Evolutionary conservation across 2,113 vertebrate genomes (phyloP), one percentile per base, ranked within the genome.

Genomic region (Ancistrus triradiatus): DNA sequence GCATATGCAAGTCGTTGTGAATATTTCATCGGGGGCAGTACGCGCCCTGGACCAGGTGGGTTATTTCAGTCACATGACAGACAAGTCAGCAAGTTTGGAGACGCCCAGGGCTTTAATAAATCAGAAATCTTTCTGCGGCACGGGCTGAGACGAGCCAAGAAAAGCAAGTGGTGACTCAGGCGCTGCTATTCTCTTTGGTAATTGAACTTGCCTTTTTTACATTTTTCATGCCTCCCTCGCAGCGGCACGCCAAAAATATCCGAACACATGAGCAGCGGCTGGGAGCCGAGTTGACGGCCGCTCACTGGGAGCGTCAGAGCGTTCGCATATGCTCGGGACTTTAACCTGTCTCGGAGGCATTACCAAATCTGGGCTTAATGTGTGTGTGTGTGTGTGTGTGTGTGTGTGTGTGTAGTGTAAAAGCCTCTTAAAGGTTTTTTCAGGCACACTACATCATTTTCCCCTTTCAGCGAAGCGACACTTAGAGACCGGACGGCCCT

Each of bases 361-460:
- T 47, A 24, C 2, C 24, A 44, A 44, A 46, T 31, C 40, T 2
- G 3, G 35, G 35, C 37, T 49, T 49, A 11, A 15, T 31, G 4
- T 46, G 42, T 28, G 17, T 59, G 6, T 59, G 17, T 28, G 18
- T 59, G 43, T 44, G 17, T 44, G 40, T 40, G 37, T 42, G 21
- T 57, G 21, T 15, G 24, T 46, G 22, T n/a, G 43, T n/a, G 8
- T 48, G 14, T 48, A 13, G 13, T 11, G 25, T 37, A 48, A 48
- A n/a, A 24, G 18, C 27, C 58, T 25, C 60, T 42, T 27, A 19
- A 27, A 6, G 35, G 48, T 40, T 52, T 28, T 31, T 52, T 25
- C 21, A 42, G 11, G 24, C 10, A 8, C 10, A 28, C 17, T 52
- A 38, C 6, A 27, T 51, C 15, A 6, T 28, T 50, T 51, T 50